These are phyloP conservation scores for Scolopax mira DNA, from an alignment of 2,113 vertebrate species.

Conservation along the genomic window DNA sequence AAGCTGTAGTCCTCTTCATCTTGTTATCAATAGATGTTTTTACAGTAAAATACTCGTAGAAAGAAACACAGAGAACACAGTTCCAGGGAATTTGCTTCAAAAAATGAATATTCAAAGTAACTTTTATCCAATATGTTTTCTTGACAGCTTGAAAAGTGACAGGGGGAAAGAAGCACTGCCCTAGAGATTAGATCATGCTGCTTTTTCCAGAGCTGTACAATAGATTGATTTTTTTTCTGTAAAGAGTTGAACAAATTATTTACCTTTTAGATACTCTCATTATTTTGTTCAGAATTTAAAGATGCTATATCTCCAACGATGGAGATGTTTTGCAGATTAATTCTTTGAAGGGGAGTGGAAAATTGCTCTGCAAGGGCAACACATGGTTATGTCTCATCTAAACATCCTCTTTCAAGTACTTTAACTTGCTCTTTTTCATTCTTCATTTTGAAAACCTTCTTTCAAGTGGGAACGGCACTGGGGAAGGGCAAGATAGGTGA, in stretches of 20 bases:
- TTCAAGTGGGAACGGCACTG: background rate
- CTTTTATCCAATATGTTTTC: background rate
- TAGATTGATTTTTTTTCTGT: background rate
- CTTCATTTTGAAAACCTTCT: background rate
- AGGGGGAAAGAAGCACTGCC: background rate
- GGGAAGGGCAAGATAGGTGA: background rate
- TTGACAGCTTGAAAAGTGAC: background rate
- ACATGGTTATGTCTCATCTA: background rate
- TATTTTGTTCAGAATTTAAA: background rate
- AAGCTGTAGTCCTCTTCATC: background rate
- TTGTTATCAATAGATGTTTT: background rate
- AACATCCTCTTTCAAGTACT: background rate
- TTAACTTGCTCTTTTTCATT: background rate
- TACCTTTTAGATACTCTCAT: background rate
- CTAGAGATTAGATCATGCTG: background rate
- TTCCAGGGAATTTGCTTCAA: background rate
- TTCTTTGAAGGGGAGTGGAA: background rate
- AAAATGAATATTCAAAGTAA: background rate
- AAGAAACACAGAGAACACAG: background rate
- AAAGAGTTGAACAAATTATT: background rate
- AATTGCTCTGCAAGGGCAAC: background rate
- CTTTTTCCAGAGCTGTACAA: background rate
- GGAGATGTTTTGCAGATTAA: background rate
- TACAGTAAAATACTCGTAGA: background rate
- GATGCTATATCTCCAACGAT: background rate